Evolutionary conservation across 2,797 vertebrate species (phyloP).

Genomic region (Danio albolineatus): DNA sequence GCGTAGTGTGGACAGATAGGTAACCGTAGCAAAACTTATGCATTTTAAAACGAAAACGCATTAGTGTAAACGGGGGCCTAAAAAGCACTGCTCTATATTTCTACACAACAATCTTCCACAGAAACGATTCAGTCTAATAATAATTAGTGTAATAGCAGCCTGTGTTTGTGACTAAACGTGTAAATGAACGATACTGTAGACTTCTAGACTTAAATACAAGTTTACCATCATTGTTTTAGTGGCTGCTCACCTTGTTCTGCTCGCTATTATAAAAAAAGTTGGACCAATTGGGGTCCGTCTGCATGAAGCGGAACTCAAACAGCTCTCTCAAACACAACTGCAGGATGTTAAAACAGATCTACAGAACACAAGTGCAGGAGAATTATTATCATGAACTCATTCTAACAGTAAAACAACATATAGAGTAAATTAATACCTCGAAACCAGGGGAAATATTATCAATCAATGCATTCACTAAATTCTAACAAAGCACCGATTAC

Average conservation of each 20-base stretch:
- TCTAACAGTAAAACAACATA: background rate
- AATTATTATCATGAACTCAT: background rate
- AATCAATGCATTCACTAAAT: background rate
- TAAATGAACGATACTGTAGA: background rate
- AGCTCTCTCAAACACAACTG: conserved; percentile 87
- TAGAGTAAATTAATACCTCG: too few species aligned
- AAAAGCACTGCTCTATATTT: background rate
- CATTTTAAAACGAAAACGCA: too few species aligned
- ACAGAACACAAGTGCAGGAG: background rate
- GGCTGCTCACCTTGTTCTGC: conserved; percentile 79
- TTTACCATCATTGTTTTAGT: background rate
- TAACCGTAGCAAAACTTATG: too few species aligned
- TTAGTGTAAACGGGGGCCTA: too few species aligned
- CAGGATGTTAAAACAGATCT: conserved; percentile 88
- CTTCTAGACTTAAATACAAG: background rate
- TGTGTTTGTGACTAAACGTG: background rate
- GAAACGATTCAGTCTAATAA: background rate
- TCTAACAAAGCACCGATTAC: background rate
- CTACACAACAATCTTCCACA: background rate
- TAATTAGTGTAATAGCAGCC: background rate
- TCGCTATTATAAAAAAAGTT: conserved; percentile 90
- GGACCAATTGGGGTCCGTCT: conserved; percentile 94
- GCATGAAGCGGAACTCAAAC: conserved; percentile 94
- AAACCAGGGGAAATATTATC: background rate
- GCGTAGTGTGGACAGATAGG: too few species aligned